These are phyloP conservation scores for Bombus vancouverensis DNA, from an alignment of 1,140 invertebrate species.

Conservation along the genomic window DNA sequence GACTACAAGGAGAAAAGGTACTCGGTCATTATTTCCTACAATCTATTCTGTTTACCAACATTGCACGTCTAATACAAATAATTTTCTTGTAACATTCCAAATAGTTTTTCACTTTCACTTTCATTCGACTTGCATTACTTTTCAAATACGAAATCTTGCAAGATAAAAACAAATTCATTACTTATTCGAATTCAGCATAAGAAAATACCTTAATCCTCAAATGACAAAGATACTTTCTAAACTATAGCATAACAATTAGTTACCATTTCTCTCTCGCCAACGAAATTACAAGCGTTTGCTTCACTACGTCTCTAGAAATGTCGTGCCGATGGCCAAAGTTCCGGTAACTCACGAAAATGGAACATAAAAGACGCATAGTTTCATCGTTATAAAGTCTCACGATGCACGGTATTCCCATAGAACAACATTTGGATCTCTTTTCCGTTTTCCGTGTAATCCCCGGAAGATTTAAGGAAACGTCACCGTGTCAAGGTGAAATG, in stretches of 20 bases:
- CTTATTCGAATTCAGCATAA: too few species aligned
- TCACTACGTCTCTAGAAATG: background rate
- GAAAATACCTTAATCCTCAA: background rate
- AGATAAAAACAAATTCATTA: too few species aligned
- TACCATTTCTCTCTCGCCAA: background rate
- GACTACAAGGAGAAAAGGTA: too few species aligned
- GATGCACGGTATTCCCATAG: background rate
- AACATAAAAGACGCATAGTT: background rate
- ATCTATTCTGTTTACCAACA: too few species aligned
- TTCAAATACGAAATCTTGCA: too few species aligned
- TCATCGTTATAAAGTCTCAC: background rate
- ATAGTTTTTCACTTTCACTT: too few species aligned
- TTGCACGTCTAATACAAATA: background rate
- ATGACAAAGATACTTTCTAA: background rate
- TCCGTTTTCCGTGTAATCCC: background rate
- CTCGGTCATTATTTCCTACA: too few species aligned
- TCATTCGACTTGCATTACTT: too few species aligned
- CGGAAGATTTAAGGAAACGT: conserved; percentile 12
- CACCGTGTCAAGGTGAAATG: conserved; percentile 63
- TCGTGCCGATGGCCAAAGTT: background rate
- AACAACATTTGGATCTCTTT: background rate
- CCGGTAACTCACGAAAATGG: background rate
- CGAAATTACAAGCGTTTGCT: background rate
- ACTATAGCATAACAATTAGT: background rate
- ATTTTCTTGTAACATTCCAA: background rate